Evolutionary conservation across 2,113 vertebrate genomes (phyloP).

Genomic region (Neopipo cinnamomea): DNA sequence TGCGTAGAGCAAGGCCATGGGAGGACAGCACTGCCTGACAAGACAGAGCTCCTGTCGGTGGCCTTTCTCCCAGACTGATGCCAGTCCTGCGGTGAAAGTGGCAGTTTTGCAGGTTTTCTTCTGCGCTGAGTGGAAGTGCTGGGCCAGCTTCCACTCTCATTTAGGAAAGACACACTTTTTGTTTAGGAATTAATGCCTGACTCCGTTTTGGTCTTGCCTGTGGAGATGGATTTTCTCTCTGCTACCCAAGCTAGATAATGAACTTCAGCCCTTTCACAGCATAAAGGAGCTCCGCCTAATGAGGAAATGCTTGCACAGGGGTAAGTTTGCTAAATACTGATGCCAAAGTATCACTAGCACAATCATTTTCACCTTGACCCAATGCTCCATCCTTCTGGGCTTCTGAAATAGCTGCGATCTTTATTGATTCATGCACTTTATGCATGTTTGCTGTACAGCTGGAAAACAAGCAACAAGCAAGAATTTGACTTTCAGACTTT

Average conservation of each 20-base stretch:
- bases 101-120: not conserved
- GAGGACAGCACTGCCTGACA: not conserved
- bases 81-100: not conserved
- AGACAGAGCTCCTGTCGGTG: rapidly evolving
- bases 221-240: not conserved
- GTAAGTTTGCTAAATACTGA: not conserved
- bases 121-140: not conserved
- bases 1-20: rapidly evolving
- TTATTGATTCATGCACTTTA: not conserved
- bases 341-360: not conserved
- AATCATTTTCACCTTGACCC: not conserved
- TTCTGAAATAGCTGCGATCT: not conserved
- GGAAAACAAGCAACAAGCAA: not conserved
- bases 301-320: not conserved
- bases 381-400: not conserved
- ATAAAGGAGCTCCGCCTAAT: not conserved
- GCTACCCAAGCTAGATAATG: not conserved
- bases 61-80: not conserved
- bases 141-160: not conserved
- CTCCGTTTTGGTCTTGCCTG: not conserved
- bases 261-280: not conserved
- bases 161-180: not conserved
- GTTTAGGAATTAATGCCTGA: not conserved
- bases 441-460: not conserved
- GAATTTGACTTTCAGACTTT: not conserved